Conservation (phyloP, 2,797 vertebrate species). For the Helarctos malayanus region DNA sequence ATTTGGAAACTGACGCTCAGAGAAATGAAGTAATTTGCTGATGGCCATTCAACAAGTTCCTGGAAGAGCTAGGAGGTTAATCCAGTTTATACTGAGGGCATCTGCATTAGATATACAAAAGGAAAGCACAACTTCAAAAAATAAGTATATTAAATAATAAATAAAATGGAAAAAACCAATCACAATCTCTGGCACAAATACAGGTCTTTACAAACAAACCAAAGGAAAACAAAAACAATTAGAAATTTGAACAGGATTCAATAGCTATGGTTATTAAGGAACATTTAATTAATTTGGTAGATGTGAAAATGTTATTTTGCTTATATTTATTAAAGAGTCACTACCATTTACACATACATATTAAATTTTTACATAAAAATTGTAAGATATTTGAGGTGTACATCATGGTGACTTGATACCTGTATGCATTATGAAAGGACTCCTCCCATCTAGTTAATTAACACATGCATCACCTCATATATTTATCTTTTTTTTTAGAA, state of each 20-base stretch:
- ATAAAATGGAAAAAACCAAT: slow-evolving; percentile 22
- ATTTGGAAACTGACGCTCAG: neutral
- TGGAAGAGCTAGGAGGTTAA: neutral
- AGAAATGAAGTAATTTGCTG: neutral
- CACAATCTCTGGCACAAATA: neutral
- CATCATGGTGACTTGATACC: neutral
- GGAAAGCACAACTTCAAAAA: neutral
- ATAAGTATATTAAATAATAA: slow-evolving; percentile 24
- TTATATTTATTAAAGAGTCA: neutral
- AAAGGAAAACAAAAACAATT: neutral
- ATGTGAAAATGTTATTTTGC: neutral
- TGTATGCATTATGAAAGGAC: neutral
- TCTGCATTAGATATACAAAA: neutral
- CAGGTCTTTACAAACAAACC: neutral
- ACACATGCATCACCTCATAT: neutral
- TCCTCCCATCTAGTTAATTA: neutral
- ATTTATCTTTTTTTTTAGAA: neutral
- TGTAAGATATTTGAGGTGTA: neutral
- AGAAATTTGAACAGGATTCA: slow-evolving; percentile 46
- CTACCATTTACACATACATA: neutral
- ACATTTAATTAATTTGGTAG: slow-evolving; percentile 14
- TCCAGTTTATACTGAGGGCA: neutral
- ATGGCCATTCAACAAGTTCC: neutral
- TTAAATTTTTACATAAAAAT: slow-evolving; percentile 42
- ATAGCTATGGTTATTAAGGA: slow-evolving; percentile 14